Percentiles rank a stretch among this genome's conserved stretches.
Conservation (phyloP, 2,888 invertebrate species). For the Neuroscelio doddi region DNA sequence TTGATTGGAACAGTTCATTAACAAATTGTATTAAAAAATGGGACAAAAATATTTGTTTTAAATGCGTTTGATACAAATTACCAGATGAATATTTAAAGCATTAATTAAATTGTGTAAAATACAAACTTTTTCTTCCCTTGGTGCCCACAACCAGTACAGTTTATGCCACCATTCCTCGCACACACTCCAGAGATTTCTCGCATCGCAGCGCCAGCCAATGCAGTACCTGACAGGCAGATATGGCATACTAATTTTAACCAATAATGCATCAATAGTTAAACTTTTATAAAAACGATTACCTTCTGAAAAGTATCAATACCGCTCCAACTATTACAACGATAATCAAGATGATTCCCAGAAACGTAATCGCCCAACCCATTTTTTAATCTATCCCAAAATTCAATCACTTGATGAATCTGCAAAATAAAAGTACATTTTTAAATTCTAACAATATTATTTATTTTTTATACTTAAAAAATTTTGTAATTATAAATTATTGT, state of each 20-base stretch:
- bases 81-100: too few relatives aligned
- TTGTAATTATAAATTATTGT: not conserved
- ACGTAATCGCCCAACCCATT: slow-evolving; percentile 65
- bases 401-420: slow-evolving; percentile 27
- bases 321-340: slow-evolving; percentile 60
- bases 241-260: slow-evolving; percentile 30
- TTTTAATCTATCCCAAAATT: slow-evolving; percentile 20
- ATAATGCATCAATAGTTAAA: not conserved
- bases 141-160: slow-evolving; percentile 69
- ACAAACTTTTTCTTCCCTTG: slow-evolving; percentile 67
- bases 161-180: slow-evolving; percentile 69
- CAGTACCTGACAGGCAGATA: slow-evolving; percentile 53
- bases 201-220: slow-evolving; percentile 63
- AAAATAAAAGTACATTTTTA: slow-evolving; percentile 30
- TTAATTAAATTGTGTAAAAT: not conserved
- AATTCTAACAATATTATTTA: slow-evolving; percentile 6
- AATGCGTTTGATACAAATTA: too few relatives aligned
- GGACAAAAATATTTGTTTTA: too few relatives aligned
- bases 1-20: too few relatives aligned
- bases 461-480: too few relatives aligned
- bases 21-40: too few relatives aligned
- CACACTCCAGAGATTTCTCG: slow-evolving; percentile 66
- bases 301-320: slow-evolving; percentile 60
- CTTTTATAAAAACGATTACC: slow-evolving; percentile 49
- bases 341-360: slow-evolving; percentile 59